phyloP scores from a whole-genome alignment of 2,113 vertebrate species.

The Corythornis vintsioides region DNA sequence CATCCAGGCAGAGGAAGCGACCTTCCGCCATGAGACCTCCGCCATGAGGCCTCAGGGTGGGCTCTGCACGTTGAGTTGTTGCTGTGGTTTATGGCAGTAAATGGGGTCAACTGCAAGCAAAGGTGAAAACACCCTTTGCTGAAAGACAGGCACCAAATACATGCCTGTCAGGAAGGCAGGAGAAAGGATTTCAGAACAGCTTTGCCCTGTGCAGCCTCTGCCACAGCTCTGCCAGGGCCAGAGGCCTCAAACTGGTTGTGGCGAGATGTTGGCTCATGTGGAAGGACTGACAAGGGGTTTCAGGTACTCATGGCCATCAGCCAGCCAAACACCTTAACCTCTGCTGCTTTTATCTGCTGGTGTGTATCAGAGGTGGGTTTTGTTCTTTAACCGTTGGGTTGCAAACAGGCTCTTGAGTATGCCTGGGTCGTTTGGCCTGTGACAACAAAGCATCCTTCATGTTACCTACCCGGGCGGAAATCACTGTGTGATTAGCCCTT shows the following conservation, averaged over 20 bases:
- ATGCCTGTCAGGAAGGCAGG: not conserved
- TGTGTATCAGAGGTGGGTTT: not conserved
- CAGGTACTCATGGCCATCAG: not conserved
- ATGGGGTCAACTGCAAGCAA: not conserved
- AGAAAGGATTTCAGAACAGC: not conserved
- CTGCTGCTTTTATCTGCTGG: not conserved
- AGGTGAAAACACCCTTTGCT: not conserved
- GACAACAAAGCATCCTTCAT: not conserved
- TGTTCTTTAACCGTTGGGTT: not conserved
- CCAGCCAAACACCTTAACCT: not conserved
- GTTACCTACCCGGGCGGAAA: not conserved
- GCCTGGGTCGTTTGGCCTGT: not conserved
- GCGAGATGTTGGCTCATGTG: not conserved
- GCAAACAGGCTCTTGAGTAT: not conserved
- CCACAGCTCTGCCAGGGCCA: not conserved
- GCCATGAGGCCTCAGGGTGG: not conserved
- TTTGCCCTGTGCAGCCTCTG: not conserved
- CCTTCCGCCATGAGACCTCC: not conserved
- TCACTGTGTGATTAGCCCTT: not conserved
- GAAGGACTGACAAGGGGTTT: not conserved
- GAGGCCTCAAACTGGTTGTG: not conserved
- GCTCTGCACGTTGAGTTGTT: fast-evolving
- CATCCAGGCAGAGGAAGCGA: not conserved
- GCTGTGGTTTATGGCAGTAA: not conserved
- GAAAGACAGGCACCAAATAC: not conserved